Evolutionary conservation across 2,113 vertebrate species (phyloP).

Genomic region (Nipponia nippon): DNA sequence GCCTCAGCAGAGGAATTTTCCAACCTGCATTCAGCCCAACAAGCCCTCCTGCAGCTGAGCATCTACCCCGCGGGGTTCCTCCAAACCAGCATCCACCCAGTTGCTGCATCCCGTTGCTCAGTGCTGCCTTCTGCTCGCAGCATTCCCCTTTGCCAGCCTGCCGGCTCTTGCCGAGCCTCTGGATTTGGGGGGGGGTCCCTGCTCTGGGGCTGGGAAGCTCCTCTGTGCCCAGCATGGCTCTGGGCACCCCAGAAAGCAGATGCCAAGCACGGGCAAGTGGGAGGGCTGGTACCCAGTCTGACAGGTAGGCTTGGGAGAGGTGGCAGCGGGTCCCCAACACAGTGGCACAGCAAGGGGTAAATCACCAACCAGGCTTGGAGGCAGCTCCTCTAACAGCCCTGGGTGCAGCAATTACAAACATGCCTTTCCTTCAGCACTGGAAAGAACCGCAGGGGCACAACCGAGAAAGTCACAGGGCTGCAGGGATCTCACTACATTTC

Average conservation of each 20-base stretch:
- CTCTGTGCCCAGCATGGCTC: neutral
- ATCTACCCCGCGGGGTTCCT: accelerated
- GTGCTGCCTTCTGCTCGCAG: neutral
- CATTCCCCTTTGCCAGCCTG: neutral
- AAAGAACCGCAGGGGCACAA: neutral
- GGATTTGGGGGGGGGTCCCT: neutral
- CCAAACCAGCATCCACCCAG: neutral
- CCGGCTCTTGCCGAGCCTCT: neutral
- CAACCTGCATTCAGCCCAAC: neutral
- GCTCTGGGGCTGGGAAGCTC: neutral
- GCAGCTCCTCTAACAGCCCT: neutral
- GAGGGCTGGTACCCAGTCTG: neutral
- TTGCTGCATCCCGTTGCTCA: accelerated
- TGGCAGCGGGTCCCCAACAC: accelerated
- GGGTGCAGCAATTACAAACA: neutral
- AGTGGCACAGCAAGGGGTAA: neutral
- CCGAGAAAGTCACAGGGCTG: neutral
- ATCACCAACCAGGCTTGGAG: neutral
- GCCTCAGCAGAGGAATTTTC: neutral
- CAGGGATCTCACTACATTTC: accelerated
- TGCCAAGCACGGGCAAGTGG: neutral
- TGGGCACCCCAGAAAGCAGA: neutral
- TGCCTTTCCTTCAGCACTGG: neutral
- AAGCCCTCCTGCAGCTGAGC: neutral
- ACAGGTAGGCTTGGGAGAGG: neutral